Conservation (phyloP, 2,797 vertebrate genomes). For the Salmo trutta region DNA sequence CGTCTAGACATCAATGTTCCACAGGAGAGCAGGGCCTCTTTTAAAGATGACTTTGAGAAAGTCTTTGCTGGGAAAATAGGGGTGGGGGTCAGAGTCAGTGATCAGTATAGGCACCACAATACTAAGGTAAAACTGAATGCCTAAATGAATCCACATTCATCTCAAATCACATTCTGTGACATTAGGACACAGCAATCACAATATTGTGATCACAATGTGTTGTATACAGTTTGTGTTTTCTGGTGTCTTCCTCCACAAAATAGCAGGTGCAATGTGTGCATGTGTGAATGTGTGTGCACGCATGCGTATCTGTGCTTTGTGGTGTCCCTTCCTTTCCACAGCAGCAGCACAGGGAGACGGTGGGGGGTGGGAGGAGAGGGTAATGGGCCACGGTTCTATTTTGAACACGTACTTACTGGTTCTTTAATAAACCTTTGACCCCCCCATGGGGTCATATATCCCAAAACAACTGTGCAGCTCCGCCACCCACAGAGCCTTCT, state of each 20-base stretch:
- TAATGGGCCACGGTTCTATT: conserved; percentile 64
- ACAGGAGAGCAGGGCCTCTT: conserved; percentile 48
- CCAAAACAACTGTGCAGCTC: conserved; percentile 61
- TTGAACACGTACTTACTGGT: conserved; percentile 65
- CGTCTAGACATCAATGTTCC: conserved; percentile 68
- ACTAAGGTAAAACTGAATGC: too few relatives aligned
- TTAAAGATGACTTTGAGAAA: conserved; percentile 51
- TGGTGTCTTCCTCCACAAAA: not conserved
- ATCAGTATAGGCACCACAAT: conserved; percentile 5
- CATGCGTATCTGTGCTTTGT: conserved; percentile 5
- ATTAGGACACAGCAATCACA: too few relatives aligned
- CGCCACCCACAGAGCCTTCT: conserved; percentile 58
- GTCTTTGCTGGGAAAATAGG: conserved; percentile 39
- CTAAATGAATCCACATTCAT: too few relatives aligned
- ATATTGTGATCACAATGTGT: too few relatives aligned
- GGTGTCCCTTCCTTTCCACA: not conserved
- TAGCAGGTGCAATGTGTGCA: conserved; percentile 32
- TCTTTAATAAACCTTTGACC: conserved; percentile 72
- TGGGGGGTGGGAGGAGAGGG: conserved; percentile 50
- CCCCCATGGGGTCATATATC: conserved; percentile 55
- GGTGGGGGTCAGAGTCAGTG: conserved; percentile 29
- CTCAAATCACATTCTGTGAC: too few relatives aligned
- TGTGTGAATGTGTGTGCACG: conserved; percentile 5
- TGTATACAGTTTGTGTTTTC: not conserved
- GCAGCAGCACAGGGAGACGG: conserved; percentile 35